Percentiles rank a stretch among this genome's conserved stretches.
Evolutionary conservation across 2,797 vertebrate genomes (phyloP).

Genomic region (Chiroxiphia lanceolata): DNA sequence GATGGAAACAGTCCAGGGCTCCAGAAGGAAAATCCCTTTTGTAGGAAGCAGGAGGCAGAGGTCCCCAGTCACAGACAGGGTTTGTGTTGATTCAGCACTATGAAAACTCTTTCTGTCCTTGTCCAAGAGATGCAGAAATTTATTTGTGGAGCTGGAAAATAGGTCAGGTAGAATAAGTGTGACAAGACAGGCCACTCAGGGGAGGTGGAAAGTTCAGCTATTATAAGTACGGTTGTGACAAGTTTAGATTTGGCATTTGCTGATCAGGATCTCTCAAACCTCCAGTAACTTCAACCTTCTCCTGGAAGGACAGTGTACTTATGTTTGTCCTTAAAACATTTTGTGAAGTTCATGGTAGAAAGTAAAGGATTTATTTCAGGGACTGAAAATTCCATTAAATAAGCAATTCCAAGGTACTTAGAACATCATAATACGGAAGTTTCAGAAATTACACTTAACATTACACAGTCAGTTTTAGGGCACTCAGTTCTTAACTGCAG

Average conservation of each 20-base stretch:
- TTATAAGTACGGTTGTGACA: conserved; percentile 53
- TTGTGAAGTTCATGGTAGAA: background rate
- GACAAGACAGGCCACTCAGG: conserved; percentile 48
- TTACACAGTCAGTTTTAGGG: conserved; percentile 5
- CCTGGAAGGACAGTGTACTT: background rate
- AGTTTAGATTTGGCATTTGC: conserved; percentile 53
- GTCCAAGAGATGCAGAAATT: background rate
- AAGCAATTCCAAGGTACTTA: background rate
- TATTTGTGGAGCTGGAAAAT: conserved; percentile 19
- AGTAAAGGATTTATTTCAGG: background rate
- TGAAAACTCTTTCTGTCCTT: background rate
- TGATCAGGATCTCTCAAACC: background rate
- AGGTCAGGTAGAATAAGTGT: conserved; percentile 66
- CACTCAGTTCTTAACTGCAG: conserved; percentile 31
- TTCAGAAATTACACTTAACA: conserved; percentile 31
- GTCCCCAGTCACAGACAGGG: background rate
- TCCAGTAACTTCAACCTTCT: conserved; percentile 35
- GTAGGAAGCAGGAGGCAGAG: background rate
- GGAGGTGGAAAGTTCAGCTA: conserved; percentile 69
- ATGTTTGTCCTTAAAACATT: conserved; percentile 15
- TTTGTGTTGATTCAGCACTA: conserved; percentile 48
- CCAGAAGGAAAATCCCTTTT: background rate
- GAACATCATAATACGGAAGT: background rate
- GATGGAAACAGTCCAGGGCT: background rate
- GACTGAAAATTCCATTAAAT: background rate